Percentiles rank a stretch among this genome's conserved stretches.
Conservation (phyloP, 2,113 vertebrate species). For the Xiphophorus maculatus region DNA sequence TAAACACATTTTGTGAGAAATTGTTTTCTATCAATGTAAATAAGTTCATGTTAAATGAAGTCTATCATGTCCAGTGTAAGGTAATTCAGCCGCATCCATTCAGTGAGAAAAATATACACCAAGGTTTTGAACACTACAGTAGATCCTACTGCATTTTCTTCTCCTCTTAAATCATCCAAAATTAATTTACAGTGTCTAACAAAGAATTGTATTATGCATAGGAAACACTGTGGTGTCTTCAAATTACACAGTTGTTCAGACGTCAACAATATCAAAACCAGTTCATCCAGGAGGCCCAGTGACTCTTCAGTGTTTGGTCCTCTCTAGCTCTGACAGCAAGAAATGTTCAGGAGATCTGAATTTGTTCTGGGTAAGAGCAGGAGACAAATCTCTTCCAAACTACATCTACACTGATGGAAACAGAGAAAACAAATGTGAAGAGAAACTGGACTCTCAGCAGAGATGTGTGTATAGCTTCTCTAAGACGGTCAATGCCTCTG, state of each 20-base stretch:
- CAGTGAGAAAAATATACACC: no score
- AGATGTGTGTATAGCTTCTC: slow-evolving; percentile 18
- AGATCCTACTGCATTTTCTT: no score
- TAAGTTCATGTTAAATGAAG: no score
- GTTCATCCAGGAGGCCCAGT: slow-evolving; percentile 16
- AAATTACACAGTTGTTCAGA: background rate
- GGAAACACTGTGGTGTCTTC: no score
- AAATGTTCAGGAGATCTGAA: background rate
- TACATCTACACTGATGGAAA: slow-evolving; percentile 25
- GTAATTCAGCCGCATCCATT: no score
- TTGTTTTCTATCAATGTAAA: no score
- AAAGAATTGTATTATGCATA: no score
- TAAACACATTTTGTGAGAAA: no score
- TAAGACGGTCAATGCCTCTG: slow-evolving; percentile 27
- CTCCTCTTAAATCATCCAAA: no score
- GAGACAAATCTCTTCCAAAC: background rate
- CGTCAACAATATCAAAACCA: background rate
- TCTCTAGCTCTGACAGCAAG: background rate
- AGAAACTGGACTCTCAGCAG: background rate
- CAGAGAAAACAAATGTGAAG: slow-evolving; percentile 1
- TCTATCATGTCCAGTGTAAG: no score
- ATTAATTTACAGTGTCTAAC: no score
- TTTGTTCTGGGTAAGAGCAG: slow-evolving; percentile 17
- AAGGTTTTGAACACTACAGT: no score
- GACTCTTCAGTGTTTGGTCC: slow-evolving; percentile 30